These are phyloP conservation scores for Eupithecia insigniata DNA, from an alignment of 2,888 invertebrate genomes.

Conservation along the genomic window DNA sequence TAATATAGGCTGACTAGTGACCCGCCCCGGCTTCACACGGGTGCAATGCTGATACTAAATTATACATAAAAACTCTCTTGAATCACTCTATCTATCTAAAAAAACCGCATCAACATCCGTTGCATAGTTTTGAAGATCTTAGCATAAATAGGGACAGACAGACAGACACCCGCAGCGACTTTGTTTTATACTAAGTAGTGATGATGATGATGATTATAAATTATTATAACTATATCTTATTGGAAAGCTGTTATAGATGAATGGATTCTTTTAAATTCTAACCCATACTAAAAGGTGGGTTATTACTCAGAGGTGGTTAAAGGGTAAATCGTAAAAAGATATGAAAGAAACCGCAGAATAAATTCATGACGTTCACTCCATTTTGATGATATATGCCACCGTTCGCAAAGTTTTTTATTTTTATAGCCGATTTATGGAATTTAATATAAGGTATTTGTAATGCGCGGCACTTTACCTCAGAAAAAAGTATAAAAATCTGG, in stretches of 20 bases:
- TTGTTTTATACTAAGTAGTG: too few species aligned
- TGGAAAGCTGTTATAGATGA: not conserved
- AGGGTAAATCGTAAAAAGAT: conserved; percentile 40
- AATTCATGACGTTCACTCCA: conserved; percentile 25
- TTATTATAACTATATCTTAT: not conserved
- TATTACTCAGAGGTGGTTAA: conserved; percentile 38
- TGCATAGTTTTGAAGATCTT: too few species aligned
- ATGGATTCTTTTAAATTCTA: not conserved
- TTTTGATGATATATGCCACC: conserved; percentile 20
- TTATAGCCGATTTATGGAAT: conserved; percentile 16
- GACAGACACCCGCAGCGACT: too few species aligned
- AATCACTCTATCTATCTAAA: too few species aligned
- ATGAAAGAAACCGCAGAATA: conserved; percentile 34
- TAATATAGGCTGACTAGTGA: too few species aligned
- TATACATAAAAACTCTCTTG: too few species aligned
- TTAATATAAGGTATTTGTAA: not conserved
- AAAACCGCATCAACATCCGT: too few species aligned
- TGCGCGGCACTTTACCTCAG: not conserved
- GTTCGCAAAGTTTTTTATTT: conserved; percentile 15
- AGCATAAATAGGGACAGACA: too few species aligned
- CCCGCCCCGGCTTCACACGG: too few species aligned
- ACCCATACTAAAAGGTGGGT: not conserved
- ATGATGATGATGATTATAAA: too few species aligned
- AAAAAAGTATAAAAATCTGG: not conserved
- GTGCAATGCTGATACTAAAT: too few species aligned